Evolutionary conservation across 1,140 invertebrate genomes (phyloP).

Genomic region (Drosophila ananassae): DNA sequence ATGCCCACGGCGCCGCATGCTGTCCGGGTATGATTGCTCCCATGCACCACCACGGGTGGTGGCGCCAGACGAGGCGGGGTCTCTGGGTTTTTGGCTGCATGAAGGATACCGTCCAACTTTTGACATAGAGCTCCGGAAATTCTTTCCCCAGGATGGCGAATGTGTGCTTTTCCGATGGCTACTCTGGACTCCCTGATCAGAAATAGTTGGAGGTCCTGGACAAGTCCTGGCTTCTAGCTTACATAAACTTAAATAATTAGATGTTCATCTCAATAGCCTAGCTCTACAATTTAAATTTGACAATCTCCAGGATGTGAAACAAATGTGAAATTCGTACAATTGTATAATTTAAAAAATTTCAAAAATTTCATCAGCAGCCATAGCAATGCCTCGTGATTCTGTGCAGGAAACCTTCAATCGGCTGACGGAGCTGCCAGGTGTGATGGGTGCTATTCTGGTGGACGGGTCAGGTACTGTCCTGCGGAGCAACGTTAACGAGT

Average conservation of each 20-base stretch:
- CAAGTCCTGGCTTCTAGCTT: background rate
- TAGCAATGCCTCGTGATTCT: too few relatives aligned
- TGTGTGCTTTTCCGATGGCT: constrained; percentile 25
- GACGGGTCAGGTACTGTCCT: constrained; percentile 13
- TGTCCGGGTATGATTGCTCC: constrained; percentile 49
- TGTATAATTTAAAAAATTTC: background rate
- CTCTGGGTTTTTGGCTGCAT: constrained; percentile 41
- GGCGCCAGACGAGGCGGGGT: constrained; percentile 26
- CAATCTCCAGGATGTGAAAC: background rate
- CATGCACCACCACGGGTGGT: constrained; percentile 37
- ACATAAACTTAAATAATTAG: constrained; percentile 11
- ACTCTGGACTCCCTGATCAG: constrained; percentile 1
- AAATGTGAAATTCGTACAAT: background rate
- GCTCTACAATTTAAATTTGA: background rate
- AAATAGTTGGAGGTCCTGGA: constrained; percentile 13
- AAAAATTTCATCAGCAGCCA: background rate
- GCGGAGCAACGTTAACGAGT: constrained; percentile 13
- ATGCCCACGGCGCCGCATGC: constrained; percentile 47
- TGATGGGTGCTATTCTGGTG: constrained; percentile 35
- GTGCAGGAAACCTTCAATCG: constrained; percentile 30
- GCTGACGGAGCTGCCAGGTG: constrained; percentile 22
- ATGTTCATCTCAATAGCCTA: background rate
- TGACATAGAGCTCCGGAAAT: constrained; percentile 65
- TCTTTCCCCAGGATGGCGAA: constrained; percentile 23
- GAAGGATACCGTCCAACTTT: constrained; percentile 64